Evolutionary conservation across 2,113 vertebrate genomes (phyloP), one percentile per base, ranked within the genome.

Genomic region (Callipepla californica): DNA sequence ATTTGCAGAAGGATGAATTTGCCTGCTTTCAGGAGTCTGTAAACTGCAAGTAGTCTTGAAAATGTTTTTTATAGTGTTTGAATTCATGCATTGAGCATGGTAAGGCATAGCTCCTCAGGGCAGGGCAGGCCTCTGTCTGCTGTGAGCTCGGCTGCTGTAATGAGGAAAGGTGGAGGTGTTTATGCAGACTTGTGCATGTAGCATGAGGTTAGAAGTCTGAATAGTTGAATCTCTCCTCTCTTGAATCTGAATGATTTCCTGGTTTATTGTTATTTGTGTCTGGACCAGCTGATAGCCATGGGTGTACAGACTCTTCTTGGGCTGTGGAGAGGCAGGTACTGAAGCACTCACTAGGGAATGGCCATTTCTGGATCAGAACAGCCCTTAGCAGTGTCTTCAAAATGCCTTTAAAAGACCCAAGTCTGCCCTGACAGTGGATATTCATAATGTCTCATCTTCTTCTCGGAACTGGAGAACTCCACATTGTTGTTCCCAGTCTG

Each of bases 141-240:
- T 67, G 32, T 42, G 12, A 89, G 20, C 32, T 73, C 3, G 13
- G 11, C 21, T 83, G 36, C n/a, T 53, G 13, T 8, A 16, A n/a
- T 9, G 57, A 40, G 50, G 42, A 45, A 22, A 23, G 63, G 1
- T 0, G 0, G 3, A 34, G 45, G 12, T 7, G 30, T 65, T 80
- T 14, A 4, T 4, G 15, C 34, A 28, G 21, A 2, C 7, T 36
- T 42, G 12, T 19, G 18, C 1, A 0, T 0, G 6, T 26, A 65
- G 47, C 14, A 5, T 3, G 7, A 13, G 44, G 21, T 77, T 5
- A 20, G 11, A 21, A 28, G 47, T 23, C 3, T 6, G 48, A 9
- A 1, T 34, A 45, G n/a, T 13, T 38, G 3, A 14, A 30, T 3
- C 47, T 34, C 8, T 38, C 8, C 18, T 26, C 9, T 13, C 13